These are phyloP conservation scores for Amiota minor DNA, from an alignment of 2,888 invertebrate genomes.

Conservation along the genomic window DNA sequence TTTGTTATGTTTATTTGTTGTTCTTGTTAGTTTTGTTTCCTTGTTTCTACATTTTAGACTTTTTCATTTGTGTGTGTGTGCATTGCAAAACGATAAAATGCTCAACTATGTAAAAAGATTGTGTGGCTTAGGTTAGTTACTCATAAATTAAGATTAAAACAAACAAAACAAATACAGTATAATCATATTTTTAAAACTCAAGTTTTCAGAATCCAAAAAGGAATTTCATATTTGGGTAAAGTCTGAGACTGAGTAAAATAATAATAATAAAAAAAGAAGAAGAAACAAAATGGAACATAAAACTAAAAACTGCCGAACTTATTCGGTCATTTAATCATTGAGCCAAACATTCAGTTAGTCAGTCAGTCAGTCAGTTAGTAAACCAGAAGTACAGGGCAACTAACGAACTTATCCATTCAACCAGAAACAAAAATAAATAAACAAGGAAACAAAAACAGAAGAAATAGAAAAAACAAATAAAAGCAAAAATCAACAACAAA, in stretches of 20 bases:
- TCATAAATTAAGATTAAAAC: slow-evolving; percentile 30
- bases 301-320: slow-evolving; percentile 11
- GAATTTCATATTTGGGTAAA: not conserved
- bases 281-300: slow-evolving; percentile 5
- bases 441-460: not conserved
- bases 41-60: not conserved
- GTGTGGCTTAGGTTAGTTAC: slow-evolving; percentile 27
- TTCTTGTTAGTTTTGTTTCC: not conserved
- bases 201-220: not conserved
- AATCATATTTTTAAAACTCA: slow-evolving; percentile 7
- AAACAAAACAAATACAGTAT: slow-evolving; percentile 1
- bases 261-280: not conserved
- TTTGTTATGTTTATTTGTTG: not conserved
- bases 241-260: not conserved
- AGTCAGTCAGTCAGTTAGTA: slow-evolving; percentile 8
- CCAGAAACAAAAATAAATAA: slow-evolving; percentile 14
- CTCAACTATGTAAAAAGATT: not conserved
- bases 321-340: too few species aligned
- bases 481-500: not conserved
- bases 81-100: slow-evolving; percentile 12
- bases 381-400: not conserved
- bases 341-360: not conserved
- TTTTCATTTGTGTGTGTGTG: not conserved
- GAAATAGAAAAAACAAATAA: slow-evolving; percentile 2
- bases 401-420: slow-evolving; percentile 3